Evolutionary conservation across 2,888 invertebrate species (phyloP), one percentile per base, ranked within the genome.

Genomic region (Ramazzottius varieornatus): DNA sequence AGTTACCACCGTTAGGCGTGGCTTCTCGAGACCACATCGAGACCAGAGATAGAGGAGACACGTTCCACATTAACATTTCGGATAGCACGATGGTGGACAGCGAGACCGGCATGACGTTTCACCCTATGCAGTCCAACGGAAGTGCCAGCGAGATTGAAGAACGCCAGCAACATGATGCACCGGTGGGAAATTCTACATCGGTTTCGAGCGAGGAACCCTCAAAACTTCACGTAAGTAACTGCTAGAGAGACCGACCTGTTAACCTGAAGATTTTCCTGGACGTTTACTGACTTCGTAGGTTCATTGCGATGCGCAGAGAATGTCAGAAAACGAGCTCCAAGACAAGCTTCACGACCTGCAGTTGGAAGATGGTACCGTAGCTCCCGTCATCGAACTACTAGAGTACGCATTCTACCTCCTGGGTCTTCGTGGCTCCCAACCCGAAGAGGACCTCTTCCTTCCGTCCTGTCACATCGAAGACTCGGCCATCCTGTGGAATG

Each of bases 61-160:
- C 40, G 8, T 40, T 54, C 54, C 4, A 24, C 4, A 24, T 54
- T 4, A 54, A 54, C 54, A 54, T 54, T 24, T 54, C 54, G n/a
- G 54, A 54, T 24, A 54, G 54, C 54, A 54, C 54, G 16, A 54
- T 54, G 4, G 54, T 54, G n/a, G 54, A 54, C 54, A 54, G 54
- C 29, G 54, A 54, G 54, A 54, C 54, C 13, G 54, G 54, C n/a
- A 54, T 24, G 29, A 16, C 20, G 54, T 54, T 54, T 29, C 54
- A 54, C 29, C 29, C 54, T 8, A 24, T 29, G 16, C 54, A 29
- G 4, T 54, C 54, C 13, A 40, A 40, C 20, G 40, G 40, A 40
- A 40, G 40, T 20, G 40, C 40, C 40, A 40, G 8, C 40, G 40
- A 54, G 24, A 29, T 24, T 54, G 54, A 54, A 54, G 8, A n/a